These are phyloP conservation scores for Nautilus pompilius DNA, from an alignment of 1,140 invertebrate species.

Conservation along the genomic window DNA sequence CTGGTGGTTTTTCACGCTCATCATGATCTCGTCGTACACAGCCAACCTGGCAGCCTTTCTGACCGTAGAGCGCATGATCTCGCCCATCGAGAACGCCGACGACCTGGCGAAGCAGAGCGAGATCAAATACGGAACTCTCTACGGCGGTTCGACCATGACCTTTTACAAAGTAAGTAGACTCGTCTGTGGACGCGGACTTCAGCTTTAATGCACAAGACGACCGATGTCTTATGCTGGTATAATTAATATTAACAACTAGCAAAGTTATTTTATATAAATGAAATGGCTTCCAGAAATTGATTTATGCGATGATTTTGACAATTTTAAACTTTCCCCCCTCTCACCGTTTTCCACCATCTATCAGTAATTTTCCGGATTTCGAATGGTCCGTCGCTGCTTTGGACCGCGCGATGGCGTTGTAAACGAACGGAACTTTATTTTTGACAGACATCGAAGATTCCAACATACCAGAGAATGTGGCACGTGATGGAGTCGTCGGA, in stretches of 20 bases:
- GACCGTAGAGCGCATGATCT: slow-evolving; percentile 43
- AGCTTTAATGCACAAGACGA: no score
- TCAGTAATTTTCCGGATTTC: background rate
- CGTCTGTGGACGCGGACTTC: no score
- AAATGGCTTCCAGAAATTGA: no score
- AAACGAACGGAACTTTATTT: background rate
- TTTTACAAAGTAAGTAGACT: slow-evolving; percentile 78
- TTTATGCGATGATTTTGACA: no score
- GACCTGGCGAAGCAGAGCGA: slow-evolving; percentile 78
- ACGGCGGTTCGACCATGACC: slow-evolving; percentile 89
- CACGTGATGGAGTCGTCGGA: slow-evolving; percentile 80
- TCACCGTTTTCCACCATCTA: background rate
- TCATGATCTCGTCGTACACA: slow-evolving; percentile 95
- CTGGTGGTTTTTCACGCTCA: slow-evolving; percentile 99
- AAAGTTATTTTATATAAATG: no score
- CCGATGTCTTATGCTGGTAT: no score
- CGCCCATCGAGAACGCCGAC: slow-evolving; percentile 38
- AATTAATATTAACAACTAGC: no score
- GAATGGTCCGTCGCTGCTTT: background rate
- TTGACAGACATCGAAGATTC: slow-evolving; percentile 78
- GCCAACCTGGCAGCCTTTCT: slow-evolving; percentile 61
- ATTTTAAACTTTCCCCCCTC: background rate
- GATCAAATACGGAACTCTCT: slow-evolving; percentile 90
- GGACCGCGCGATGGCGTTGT: background rate
- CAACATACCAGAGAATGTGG: slow-evolving; percentile 91